Conservation (phyloP, 2,113 vertebrate genomes). For the Mormyrus iriodes region DNA sequence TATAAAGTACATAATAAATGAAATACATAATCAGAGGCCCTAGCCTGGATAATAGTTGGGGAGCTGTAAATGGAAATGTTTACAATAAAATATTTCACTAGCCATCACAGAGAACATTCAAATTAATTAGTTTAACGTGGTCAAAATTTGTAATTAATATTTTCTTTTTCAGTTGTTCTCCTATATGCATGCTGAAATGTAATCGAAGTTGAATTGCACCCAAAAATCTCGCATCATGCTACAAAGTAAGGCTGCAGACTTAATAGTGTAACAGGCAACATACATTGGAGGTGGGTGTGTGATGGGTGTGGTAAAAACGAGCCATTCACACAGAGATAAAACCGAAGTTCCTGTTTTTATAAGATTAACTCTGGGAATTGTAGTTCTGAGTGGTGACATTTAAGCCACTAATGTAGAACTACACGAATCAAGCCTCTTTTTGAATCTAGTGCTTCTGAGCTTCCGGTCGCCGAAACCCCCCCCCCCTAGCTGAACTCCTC, state of each 20-base stretch:
- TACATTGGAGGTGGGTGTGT: constrained; percentile 14
- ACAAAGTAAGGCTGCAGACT: neutral
- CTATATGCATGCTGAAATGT: neutral
- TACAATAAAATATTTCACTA: neutral
- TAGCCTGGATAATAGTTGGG: neutral
- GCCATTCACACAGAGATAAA: constrained; percentile 5
- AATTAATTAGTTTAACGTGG: neutral
- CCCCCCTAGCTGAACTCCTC: neutral
- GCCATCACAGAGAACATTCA: neutral
- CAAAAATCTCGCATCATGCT: neutral
- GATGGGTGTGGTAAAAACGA: constrained; percentile 1
- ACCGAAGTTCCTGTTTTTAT: neutral
- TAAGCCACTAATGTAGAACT: neutral
- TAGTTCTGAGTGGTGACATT: constrained; percentile 35
- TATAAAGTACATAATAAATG: too few relatives aligned
- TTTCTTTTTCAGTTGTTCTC: neutral
- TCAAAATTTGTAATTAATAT: neutral
- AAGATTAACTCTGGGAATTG: constrained; percentile 20
- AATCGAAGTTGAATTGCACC: neutral
- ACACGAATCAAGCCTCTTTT: constrained; percentile 10
- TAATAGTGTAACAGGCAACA: neutral
- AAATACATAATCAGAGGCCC: neutral
- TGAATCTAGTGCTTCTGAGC: neutral
- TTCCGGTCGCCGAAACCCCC: neutral
- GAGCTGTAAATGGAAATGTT: neutral